Percentiles rank a stretch among this genome's conserved stretches.
Conservation (phyloP, 2,797 vertebrate species). For the Gobionotothen gibberifrons region DNA sequence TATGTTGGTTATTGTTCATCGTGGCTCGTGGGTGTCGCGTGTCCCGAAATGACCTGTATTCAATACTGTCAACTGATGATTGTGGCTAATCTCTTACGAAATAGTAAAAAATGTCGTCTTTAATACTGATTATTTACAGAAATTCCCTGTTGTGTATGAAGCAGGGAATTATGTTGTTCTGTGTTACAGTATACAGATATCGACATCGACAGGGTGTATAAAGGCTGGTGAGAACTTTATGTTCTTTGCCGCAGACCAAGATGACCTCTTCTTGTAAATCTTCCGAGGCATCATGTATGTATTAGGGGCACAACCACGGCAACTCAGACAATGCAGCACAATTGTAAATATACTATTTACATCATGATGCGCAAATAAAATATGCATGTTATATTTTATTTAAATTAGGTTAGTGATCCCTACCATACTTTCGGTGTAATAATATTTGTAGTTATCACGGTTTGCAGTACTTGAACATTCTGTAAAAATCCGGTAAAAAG, state of each 20-base stretch:
- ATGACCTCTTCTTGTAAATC: background rate
- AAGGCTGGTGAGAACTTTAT: constrained; percentile 11
- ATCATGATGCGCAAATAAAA: background rate
- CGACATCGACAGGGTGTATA: background rate
- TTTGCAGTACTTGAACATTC: background rate
- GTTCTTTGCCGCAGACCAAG: background rate
- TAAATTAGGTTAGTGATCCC: background rate
- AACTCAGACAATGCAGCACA: background rate
- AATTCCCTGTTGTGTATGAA: background rate
- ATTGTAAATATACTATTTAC: background rate
- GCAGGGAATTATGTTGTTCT: background rate
- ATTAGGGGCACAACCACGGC: background rate
- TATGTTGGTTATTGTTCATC: background rate
- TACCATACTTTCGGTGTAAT: background rate
- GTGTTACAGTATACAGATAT: background rate
- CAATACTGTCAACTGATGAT: background rate
- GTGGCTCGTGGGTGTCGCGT: background rate
- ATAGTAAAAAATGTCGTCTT: background rate
- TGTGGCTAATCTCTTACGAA: background rate
- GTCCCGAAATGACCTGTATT: constrained; percentile 16
- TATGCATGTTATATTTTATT: background rate
- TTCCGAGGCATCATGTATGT: background rate
- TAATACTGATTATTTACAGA: background rate
- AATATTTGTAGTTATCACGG: background rate
- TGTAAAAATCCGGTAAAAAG: background rate